Evolutionary conservation across 2,888 invertebrate species (phyloP).

Genomic region (Clanis bilineata): DNA sequence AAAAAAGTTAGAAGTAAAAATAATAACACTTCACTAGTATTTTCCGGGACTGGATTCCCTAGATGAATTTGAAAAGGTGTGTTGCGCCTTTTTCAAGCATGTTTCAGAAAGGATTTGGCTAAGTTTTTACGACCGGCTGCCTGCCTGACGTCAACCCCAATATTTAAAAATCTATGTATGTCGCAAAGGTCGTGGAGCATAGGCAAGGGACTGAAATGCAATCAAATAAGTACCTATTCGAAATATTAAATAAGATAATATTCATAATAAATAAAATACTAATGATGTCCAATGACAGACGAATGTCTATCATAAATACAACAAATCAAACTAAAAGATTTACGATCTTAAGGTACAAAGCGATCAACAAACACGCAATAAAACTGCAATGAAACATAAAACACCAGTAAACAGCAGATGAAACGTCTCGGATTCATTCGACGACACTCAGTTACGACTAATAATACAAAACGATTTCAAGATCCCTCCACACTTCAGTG

Average conservation of each 20-base stretch:
- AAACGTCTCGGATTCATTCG: not conserved
- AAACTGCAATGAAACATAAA: constrained; percentile 3
- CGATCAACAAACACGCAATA: constrained; percentile 4
- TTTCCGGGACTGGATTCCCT: no score
- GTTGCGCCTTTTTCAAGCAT: no score
- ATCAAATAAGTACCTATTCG: no score
- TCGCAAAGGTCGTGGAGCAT: no score
- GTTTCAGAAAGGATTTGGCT: no score
- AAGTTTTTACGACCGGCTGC: no score
- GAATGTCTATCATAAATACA: not conserved
- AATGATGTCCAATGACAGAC: not conserved
- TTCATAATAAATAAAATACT: not conserved
- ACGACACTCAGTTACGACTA: not conserved
- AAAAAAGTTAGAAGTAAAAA: no score
- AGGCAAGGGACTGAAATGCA: no score
- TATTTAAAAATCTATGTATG: no score
- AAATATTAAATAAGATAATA: not conserved
- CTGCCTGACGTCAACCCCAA: no score
- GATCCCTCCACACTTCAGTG: not conserved
- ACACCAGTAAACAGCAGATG: not conserved
- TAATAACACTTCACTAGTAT: no score
- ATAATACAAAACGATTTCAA: constrained; percentile 6
- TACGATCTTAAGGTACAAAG: not conserved
- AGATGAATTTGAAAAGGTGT: no score
- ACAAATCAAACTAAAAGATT: not conserved